Conservation (phyloP, 2,888 invertebrate genomes). For the Fragum sueziense region DNA sequence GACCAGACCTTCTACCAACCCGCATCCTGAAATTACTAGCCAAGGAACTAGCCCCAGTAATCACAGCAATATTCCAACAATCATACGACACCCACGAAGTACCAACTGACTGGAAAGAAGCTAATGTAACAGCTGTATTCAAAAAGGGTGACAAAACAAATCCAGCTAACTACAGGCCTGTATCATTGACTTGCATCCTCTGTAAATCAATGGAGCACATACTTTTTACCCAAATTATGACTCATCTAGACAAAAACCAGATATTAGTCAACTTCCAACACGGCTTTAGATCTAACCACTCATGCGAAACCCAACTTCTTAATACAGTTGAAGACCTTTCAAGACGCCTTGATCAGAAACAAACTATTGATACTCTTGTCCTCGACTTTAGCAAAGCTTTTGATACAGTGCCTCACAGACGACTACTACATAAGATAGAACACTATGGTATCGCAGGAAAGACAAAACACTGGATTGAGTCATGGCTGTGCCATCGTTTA, state of each 20-base stretch:
- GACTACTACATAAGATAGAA: conserved; percentile 21
- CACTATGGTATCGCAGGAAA: conserved; percentile 26
- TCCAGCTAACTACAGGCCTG: conserved; percentile 31
- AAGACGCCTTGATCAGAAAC: conserved; percentile 7
- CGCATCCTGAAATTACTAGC: conserved; percentile 29
- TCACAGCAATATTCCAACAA: conserved; percentile 34
- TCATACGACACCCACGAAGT: conserved; percentile 35
- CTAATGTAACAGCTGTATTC: conserved; percentile 2
- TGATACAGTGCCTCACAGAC: conserved; percentile 24
- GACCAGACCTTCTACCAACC: conserved; percentile 35
- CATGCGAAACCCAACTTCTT: conserved; percentile 30
- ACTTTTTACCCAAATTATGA: conserved; percentile 21
- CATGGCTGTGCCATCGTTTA: conserved; percentile 32
- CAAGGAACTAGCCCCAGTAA: conserved; percentile 36
- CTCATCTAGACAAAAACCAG: conserved; percentile 14
- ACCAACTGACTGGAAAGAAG: conserved; percentile 29
- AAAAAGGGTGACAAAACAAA: background rate
- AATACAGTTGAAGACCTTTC: conserved; percentile 11
- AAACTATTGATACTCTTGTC: conserved; percentile 20
- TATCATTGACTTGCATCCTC: conserved; percentile 28
- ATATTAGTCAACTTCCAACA: conserved; percentile 12
- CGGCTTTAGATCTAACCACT: conserved; percentile 35
- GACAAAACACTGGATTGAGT: conserved; percentile 22
- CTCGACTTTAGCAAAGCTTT: conserved; percentile 38
- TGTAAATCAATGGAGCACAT: conserved; percentile 27